Evolutionary conservation across 2,113 vertebrate species (phyloP).

Genomic region (Anas platyrhynchos): DNA sequence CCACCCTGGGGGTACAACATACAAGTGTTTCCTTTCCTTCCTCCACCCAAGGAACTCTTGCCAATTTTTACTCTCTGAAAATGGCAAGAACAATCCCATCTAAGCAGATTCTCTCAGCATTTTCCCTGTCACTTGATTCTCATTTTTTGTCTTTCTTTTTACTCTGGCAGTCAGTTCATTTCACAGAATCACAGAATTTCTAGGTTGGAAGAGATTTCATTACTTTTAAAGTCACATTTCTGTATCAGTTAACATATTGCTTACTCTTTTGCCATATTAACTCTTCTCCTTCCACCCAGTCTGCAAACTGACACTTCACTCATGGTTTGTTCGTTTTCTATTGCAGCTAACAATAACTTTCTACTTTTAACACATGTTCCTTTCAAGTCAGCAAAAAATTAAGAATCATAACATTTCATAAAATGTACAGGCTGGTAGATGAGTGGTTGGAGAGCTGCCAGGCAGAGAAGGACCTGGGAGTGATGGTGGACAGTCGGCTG

Average conservation of each 20-base stretch:
- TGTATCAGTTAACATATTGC: neutral
- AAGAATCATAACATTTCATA: neutral
- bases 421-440: too few species aligned
- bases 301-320: neutral
- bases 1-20: neutral
- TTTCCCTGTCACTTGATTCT: neutral
- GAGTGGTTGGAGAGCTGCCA: too few species aligned
- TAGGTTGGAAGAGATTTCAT: too few species aligned
- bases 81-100: neutral
- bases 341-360: neutral
- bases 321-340: neutral
- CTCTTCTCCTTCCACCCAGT: neutral
- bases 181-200: too few species aligned
- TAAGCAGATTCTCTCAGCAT: neutral
- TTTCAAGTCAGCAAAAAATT: neutral
- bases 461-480: too few species aligned
- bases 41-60: rapidly evolving
- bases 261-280: neutral
- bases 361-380: neutral
- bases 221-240: neutral
- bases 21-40: neutral
- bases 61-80: neutral
- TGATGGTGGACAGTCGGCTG: too few species aligned
- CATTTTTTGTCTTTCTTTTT: neutral
- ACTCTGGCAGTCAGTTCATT: neutral